Conservation (phyloP, 2,888 invertebrate genomes). For the Quadriops clusia region DNA sequence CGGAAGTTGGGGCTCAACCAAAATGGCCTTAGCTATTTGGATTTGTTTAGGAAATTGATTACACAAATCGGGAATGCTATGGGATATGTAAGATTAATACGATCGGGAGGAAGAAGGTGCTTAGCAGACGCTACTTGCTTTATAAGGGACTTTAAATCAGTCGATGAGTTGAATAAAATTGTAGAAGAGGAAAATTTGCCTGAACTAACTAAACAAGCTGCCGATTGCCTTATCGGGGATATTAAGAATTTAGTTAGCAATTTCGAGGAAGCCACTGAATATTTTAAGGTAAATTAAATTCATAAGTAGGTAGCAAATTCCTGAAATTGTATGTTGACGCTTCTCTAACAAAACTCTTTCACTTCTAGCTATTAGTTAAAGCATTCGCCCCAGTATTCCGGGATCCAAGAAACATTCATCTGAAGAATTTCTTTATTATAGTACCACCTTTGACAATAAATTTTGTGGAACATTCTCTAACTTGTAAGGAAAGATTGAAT, state of each 20-base stretch:
- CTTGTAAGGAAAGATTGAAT: conserved; percentile 83
- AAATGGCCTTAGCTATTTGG: conserved; percentile 80
- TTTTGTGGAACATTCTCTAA: conserved; percentile 85
- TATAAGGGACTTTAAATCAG: conserved; percentile 63
- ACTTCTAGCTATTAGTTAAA: conserved; percentile 65
- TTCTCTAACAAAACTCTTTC: no score
- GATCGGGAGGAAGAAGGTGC: conserved; percentile 87
- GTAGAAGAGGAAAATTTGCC: conserved; percentile 49
- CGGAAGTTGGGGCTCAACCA: conserved; percentile 71
- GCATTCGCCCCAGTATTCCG: conserved; percentile 85
- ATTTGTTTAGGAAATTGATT: conserved; percentile 83
- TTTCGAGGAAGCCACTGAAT: conserved; percentile 28
- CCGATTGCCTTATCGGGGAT: conserved; percentile 64
- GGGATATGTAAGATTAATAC: conserved; percentile 88
- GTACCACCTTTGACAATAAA: conserved; percentile 89
- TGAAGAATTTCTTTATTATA: conserved; percentile 86
- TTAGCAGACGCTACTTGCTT: conserved; percentile 85
- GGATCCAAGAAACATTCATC: conserved; percentile 74
- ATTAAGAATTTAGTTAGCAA: conserved; percentile 68
- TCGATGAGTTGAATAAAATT: conserved; percentile 46
- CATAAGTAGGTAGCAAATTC: neutral
- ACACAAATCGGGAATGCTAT: conserved; percentile 92
- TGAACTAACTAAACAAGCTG: conserved; percentile 49
- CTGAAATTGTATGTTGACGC: conserved; percentile 2
- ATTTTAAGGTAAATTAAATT: conserved; percentile 20